phyloP scores from a whole-genome alignment of 2,888 invertebrate species.

The Phytoseiulus persimilis region DNA sequence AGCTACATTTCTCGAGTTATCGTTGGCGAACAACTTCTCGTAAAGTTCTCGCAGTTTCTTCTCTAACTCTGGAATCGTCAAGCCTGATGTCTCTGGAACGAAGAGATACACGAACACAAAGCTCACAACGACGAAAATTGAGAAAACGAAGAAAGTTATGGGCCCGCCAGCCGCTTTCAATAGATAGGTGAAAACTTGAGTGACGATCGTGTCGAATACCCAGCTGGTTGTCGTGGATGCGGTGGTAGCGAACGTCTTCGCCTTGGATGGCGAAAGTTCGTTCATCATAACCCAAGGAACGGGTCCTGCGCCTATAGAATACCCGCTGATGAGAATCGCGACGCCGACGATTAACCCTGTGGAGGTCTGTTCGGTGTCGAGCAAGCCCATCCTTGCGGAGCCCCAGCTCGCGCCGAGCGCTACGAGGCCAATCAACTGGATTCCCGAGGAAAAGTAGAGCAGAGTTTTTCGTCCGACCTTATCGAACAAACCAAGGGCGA shows the following conservation, averaged over 20 bases:
- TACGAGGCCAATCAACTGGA: not conserved
- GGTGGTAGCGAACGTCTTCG: not conserved
- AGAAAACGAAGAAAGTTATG: not conserved
- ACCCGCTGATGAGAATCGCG: not conserved
- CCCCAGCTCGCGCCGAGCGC: not conserved
- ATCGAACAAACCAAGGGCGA: not conserved
- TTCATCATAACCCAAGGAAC: constrained; percentile 13
- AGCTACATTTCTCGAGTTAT: not conserved
- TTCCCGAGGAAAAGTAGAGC: not conserved
- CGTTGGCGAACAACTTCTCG: not conserved
- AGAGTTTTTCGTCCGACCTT: not conserved
- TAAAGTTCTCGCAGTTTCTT: not conserved
- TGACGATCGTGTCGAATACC: constrained; percentile 17
- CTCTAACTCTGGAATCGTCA: not conserved
- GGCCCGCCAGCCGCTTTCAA: not conserved
- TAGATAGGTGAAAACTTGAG: not conserved
- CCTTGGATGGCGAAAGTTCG: not conserved
- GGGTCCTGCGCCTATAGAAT: not conserved
- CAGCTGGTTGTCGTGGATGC: constrained; percentile 1
- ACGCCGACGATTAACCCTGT: not conserved
- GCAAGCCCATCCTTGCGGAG: not conserved
- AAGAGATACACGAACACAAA: not conserved
- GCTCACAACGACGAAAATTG: not conserved
- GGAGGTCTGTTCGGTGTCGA: too few relatives aligned
- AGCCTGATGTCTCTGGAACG: not conserved